Evolutionary conservation across 1,140 invertebrate genomes (phyloP).

Genomic region (Homalodisca vitripennis): DNA sequence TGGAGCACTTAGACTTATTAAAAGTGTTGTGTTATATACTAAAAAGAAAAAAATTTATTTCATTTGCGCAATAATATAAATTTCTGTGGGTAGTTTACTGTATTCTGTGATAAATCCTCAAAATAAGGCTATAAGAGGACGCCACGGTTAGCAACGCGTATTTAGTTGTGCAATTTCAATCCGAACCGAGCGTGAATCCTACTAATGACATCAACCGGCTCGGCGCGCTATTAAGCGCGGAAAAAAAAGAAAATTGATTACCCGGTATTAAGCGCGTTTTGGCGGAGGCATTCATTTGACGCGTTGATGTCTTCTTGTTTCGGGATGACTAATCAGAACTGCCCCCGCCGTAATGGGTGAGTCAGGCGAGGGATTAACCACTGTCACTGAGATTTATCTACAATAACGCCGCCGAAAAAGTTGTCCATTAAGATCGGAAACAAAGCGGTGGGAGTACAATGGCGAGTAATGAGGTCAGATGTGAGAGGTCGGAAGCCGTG

Average conservation of each 20-base stretch:
- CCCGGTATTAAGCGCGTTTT: conserved; percentile 7
- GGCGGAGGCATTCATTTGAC: conserved; percentile 15
- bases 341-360: background rate
- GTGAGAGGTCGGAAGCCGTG: conserved; percentile 25
- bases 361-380: conserved; percentile 15
- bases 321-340: conserved; percentile 21
- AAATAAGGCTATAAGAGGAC: too few species aligned
- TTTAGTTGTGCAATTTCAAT: too few species aligned
- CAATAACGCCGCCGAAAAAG: conserved; percentile 25
- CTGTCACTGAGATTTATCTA: conserved; percentile 26
- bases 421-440: conserved; percentile 26
- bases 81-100: too few species aligned
- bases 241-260: conserved; percentile 11
- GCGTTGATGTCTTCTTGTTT: conserved; percentile 26
- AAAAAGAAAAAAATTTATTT: too few species aligned
- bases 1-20: too few species aligned
- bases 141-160: too few species aligned
- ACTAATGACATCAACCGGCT: too few species aligned
- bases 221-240: too few species aligned
- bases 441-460: conserved; percentile 27
- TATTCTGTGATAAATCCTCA: too few species aligned
- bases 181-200: too few species aligned
- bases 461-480: conserved; percentile 31
- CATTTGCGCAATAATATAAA: too few species aligned
- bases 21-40: too few species aligned